A percentile compares a stretch with the other conserved stretches of the same genome.
Conservation (phyloP, 1,140 invertebrate genomes). For the Brachionus manjavacas region DNA sequence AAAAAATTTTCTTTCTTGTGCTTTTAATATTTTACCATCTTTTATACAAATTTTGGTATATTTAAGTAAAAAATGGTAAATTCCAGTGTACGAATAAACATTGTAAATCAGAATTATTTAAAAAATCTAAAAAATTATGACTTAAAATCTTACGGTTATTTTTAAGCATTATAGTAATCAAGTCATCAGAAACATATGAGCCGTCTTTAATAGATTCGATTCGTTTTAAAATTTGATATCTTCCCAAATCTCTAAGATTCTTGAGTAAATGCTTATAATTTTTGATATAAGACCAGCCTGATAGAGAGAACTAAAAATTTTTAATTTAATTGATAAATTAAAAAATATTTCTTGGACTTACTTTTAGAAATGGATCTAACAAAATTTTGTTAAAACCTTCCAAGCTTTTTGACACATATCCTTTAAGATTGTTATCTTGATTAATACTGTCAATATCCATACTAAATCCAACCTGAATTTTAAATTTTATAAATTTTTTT, state of each 20-base stretch:
- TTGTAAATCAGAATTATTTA: too few species aligned
- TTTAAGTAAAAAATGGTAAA: too few species aligned
- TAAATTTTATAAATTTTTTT: background rate
- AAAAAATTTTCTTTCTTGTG: too few species aligned
- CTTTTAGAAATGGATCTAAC: background rate
- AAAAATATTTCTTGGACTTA: background rate
- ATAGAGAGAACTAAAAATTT: background rate
- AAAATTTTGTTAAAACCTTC: background rate
- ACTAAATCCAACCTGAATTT: constrained; percentile 12
- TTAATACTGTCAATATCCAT: background rate
- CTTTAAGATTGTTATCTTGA: background rate
- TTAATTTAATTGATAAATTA: too few species aligned
- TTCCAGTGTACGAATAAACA: too few species aligned
- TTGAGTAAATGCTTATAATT: background rate
- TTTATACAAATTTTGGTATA: too few species aligned
- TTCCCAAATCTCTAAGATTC: background rate
- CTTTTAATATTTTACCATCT: too few species aligned
- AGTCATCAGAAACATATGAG: background rate
- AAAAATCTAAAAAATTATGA: too few species aligned
- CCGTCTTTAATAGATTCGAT: constrained; percentile 10
- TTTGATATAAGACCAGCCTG: background rate
- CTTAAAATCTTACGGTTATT: background rate
- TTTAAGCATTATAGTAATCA: background rate
- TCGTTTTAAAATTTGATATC: background rate
- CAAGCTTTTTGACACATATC: background rate